phyloP scores from a whole-genome alignment of 2,888 invertebrate species.

The Cremastinae sp. region DNA sequence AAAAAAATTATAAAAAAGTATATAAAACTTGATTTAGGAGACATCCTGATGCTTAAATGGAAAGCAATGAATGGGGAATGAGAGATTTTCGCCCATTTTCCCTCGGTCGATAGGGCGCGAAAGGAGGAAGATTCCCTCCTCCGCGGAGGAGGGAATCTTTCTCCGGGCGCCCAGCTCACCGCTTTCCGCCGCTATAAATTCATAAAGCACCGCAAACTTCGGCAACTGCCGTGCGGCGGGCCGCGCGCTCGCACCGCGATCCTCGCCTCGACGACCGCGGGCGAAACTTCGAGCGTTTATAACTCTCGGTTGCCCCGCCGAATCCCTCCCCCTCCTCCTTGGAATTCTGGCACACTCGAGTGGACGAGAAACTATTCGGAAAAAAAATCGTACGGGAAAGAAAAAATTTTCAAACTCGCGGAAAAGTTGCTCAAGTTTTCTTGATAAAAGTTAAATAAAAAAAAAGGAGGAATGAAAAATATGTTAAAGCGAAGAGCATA shows the following conservation, averaged over 20 bases:
- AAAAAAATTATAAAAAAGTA: too few species aligned
- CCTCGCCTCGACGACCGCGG: constrained; percentile 22
- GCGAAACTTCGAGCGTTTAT: constrained; percentile 55
- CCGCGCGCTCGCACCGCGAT: constrained; percentile 34
- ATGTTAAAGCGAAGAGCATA: too few species aligned
- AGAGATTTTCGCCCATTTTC: background rate
- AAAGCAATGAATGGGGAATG: too few species aligned
- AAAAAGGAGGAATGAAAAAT: too few species aligned
- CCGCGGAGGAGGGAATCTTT: constrained; percentile 28
- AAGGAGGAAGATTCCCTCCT: constrained; percentile 66
- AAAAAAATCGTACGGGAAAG: too few species aligned
- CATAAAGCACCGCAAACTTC: constrained; percentile 79
- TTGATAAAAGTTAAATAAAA: too few species aligned
- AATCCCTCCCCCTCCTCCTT: constrained; percentile 26
- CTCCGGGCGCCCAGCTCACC: constrained; percentile 46
- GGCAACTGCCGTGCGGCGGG: constrained; percentile 67
- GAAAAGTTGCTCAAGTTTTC: too few species aligned
- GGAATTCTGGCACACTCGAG: background rate
- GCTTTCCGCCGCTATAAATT: constrained; percentile 78
- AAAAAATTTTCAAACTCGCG: too few species aligned
- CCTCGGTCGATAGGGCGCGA: too few species aligned
- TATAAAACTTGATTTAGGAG: too few species aligned
- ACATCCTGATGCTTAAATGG: too few species aligned
- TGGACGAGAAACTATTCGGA: background rate
- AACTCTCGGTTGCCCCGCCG: constrained; percentile 35